phyloP scores from a whole-genome alignment of 2,797 vertebrate genomes.

The Coluber constrictor region DNA sequence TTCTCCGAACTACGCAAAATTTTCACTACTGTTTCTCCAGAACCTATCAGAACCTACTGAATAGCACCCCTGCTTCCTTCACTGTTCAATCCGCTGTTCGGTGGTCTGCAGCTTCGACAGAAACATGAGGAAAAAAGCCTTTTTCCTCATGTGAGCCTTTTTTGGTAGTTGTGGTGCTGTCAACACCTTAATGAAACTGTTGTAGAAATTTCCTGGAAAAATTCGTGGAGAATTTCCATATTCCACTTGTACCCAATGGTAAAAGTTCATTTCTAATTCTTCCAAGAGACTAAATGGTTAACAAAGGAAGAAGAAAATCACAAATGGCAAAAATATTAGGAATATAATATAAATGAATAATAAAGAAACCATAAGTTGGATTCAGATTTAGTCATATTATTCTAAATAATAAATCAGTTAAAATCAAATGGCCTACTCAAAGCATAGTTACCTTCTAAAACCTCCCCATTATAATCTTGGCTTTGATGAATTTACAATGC shows the following conservation, averaged over 20 bases:
- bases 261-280: not conserved
- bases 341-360: not conserved
- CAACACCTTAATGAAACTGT: not conserved
- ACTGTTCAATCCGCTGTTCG: not conserved
- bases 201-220: not conserved
- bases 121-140: not conserved
- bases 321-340: not conserved
- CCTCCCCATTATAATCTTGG: not conserved
- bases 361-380: not conserved
- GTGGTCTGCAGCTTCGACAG: not conserved
- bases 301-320: not conserved
- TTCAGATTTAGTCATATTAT: not conserved
- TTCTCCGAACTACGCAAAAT: no score
- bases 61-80: not conserved
- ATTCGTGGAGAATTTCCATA: not conserved
- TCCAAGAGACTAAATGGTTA: not conserved
- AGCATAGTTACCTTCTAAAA: not conserved
- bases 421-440: not conserved
- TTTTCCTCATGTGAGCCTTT: fast-evolving
- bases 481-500: not conserved
- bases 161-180: not conserved
- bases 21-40: no score
- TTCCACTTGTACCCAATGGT: not conserved
- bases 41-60: no score
- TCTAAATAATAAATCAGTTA: not conserved